Percentiles rank a stretch among this genome's conserved stretches.
Evolutionary conservation across 1,140 invertebrate species (phyloP).

Genomic region (Drosophila nikananu): DNA sequence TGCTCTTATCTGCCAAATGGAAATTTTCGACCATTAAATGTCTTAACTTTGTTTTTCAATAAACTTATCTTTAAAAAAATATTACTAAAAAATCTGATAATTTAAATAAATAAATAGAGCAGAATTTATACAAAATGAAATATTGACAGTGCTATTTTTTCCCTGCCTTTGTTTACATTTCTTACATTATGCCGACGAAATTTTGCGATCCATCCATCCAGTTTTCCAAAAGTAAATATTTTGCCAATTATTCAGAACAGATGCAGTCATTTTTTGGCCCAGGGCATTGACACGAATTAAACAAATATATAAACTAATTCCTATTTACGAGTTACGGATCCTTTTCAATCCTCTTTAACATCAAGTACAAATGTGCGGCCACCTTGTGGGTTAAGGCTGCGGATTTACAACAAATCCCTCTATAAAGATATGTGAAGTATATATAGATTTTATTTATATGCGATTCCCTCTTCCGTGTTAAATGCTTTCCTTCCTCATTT

Average conservation of each 20-base stretch:
- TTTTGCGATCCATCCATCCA: not conserved
- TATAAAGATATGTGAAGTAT: not conserved
- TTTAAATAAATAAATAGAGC: not conserved
- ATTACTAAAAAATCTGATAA: not conserved
- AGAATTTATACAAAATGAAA: not conserved
- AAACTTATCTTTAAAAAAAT: not conserved
- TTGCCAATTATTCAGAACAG: not conserved
- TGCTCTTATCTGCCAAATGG: not conserved
- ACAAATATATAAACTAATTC: not conserved
- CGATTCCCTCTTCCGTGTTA: conserved; percentile 44
- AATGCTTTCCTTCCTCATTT: conserved; percentile 34
- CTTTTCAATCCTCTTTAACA: conserved; percentile 3
- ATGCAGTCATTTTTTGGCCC: conserved; percentile 9
- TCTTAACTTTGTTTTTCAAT: not conserved
- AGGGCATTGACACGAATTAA: conserved; percentile 19
- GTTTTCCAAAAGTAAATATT: conserved; percentile 23
- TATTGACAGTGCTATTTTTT: conserved; percentile 1
- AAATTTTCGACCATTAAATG: not conserved
- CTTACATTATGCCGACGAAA: not conserved
- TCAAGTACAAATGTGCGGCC: conserved; percentile 43
- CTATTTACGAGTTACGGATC: conserved; percentile 4
- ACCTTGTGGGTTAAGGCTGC: conserved; percentile 36
- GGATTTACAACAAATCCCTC: conserved; percentile 24
- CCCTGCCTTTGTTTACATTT: conserved; percentile 7
- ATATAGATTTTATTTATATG: conserved; percentile 46